Conservation (phyloP, 2,888 invertebrate species). For the Pyrgus malvae region DNA sequence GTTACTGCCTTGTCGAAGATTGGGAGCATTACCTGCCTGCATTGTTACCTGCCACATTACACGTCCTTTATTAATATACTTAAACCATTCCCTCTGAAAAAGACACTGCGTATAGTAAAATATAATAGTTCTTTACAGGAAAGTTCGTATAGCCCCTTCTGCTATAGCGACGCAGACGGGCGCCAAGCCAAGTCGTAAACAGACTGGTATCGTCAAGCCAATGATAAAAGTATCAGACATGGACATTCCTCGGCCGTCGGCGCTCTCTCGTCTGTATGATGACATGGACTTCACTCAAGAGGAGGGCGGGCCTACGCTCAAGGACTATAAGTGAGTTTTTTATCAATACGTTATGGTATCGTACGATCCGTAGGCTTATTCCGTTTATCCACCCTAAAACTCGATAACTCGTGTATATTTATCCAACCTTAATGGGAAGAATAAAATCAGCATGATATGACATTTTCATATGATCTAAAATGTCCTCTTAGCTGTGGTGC, state of each 20-base stretch:
- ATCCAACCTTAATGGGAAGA: too few relatives aligned
- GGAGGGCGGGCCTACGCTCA: conserved; percentile 55
- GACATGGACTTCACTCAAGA: conserved; percentile 35
- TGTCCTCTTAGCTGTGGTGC: too few relatives aligned
- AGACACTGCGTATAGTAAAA: neutral
- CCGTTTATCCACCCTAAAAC: too few relatives aligned
- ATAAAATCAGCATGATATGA: too few relatives aligned
- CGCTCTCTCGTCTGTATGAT: conserved; percentile 51
- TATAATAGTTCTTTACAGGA: conserved; percentile 35
- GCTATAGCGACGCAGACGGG: conserved; percentile 28
- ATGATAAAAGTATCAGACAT: conserved; percentile 36
- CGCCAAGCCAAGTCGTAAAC: conserved; percentile 37
- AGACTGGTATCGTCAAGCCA: conserved; percentile 41
- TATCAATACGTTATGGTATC: too few relatives aligned
- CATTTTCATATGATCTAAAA: too few relatives aligned
- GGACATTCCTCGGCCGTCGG: conserved; percentile 43
- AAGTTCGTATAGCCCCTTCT: conserved; percentile 49
- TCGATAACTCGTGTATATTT: too few relatives aligned
- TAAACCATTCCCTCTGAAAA: neutral
- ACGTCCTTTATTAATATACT: too few relatives aligned
- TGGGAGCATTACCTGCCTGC: too few relatives aligned
- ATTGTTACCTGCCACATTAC: too few relatives aligned
- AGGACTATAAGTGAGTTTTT: conserved; percentile 55
- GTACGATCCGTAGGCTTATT: too few relatives aligned
- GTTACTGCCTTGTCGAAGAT: too few relatives aligned